These are phyloP conservation scores for Phthorimaea operculella DNA, from an alignment of 1,140 invertebrate species.

Conservation along the genomic window DNA sequence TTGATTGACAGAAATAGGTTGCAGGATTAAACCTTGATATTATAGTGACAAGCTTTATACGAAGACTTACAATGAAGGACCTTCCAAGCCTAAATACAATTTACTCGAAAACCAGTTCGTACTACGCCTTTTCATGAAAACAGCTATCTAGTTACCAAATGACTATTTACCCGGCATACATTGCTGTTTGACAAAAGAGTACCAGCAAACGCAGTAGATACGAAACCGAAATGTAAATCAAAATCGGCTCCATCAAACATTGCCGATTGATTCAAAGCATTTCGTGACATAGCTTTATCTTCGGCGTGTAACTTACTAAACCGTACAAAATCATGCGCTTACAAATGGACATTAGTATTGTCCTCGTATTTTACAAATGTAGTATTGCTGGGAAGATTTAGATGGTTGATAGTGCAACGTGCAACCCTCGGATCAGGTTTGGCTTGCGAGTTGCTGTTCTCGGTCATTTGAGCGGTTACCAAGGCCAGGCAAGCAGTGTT, in stretches of 20 bases:
- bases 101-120: background rate
- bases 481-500: background rate
- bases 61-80: background rate
- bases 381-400: background rate
- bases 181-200: too few relatives aligned
- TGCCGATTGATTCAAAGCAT: background rate
- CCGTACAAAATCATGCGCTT: background rate
- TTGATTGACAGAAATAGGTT: conserved; percentile 1
- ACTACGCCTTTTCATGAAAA: background rate
- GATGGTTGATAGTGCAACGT: background rate
- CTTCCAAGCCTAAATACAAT: background rate
- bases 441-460: background rate
- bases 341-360: background rate
- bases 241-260: too few relatives aligned
- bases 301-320: background rate
- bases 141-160: too few relatives aligned
- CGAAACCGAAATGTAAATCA: too few relatives aligned
- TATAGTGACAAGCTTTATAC: background rate
- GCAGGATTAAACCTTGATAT: background rate
- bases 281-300: conserved; percentile 1
- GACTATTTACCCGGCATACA: too few relatives aligned
- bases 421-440: background rate
- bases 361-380: background rate
- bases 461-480: conserved; percentile 2
- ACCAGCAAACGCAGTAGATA: too few relatives aligned